A percentile compares a stretch with the other conserved stretches of the same genome.
phyloP scores from a whole-genome alignment of 2,888 invertebrate species.

The Adineta ricciae region DNA sequence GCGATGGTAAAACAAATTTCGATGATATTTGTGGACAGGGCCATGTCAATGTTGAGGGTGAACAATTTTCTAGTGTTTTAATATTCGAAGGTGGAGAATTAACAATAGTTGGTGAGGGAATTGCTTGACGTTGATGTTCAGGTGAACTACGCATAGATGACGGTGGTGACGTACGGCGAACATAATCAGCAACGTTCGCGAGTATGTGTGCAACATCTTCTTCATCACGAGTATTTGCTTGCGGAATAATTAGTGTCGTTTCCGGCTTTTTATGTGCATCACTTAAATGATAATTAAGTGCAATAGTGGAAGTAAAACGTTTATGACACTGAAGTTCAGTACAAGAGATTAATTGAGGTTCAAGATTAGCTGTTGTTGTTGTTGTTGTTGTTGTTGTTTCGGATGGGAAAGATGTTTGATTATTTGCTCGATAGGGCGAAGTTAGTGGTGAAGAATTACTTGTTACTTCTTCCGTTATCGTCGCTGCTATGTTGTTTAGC shows the following conservation, averaged over 20 bases:
- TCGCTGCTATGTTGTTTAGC: not conserved
- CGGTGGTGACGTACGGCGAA: not conserved
- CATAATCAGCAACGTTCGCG: constrained; percentile 17
- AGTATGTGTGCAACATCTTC: constrained; percentile 19
- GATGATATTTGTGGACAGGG: constrained; percentile 15
- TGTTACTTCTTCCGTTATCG: not conserved
- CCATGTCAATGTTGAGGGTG: not conserved
- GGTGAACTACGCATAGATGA: not conserved
- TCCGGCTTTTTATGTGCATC: not conserved
- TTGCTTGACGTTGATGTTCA: not conserved
- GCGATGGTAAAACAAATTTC: not conserved
- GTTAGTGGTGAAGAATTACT: not conserved
- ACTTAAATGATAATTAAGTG: constrained; percentile 8
- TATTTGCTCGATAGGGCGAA: not conserved
- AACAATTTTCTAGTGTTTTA: not conserved
- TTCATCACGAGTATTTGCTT: not conserved
- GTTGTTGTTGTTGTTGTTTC: not conserved
- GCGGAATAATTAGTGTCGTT: not conserved
- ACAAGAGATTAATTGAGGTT: constrained; percentile 1
- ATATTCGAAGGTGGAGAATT: not conserved
- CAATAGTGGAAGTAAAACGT: not conserved
- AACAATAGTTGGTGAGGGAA: not conserved
- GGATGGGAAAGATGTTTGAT: not conserved
- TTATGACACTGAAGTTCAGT: constrained; percentile 3
- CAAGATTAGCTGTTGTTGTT: not conserved